Evolutionary conservation across 2,888 invertebrate genomes (phyloP).

Genomic region (Stenchaetothrips biformis): DNA sequence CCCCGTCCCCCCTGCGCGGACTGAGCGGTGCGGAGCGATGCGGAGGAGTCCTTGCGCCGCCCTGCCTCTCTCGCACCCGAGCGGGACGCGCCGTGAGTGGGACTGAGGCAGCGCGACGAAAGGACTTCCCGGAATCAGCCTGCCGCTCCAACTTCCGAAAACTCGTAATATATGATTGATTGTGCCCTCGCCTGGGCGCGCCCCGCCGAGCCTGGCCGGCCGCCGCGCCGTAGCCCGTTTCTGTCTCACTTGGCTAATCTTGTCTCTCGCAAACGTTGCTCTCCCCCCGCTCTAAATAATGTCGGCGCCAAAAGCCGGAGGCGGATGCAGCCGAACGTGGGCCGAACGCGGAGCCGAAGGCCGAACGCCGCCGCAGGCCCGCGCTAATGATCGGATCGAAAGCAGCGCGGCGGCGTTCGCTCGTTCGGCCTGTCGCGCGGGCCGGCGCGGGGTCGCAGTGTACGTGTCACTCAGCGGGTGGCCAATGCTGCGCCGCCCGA

Average conservation of each 20-base stretch:
- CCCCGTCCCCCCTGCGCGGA: neutral
- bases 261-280: conserved; percentile 20
- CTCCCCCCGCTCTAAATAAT: conserved; percentile 8
- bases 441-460: neutral
- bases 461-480: neutral
- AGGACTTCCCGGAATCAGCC: neutral
- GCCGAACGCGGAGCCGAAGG: neutral
- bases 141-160: conserved; percentile 11
- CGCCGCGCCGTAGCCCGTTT: neutral
- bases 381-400: neutral
- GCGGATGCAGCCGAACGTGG: too few relatives aligned
- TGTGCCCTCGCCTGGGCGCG: neutral
- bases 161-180: conserved; percentile 24
- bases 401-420: too few relatives aligned
- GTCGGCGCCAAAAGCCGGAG: neutral
- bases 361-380: neutral
- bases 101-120: too few relatives aligned
- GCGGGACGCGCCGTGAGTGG: too few relatives aligned
- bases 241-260: conserved; percentile 21
- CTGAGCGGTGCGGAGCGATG: too few relatives aligned
- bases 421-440: neutral
- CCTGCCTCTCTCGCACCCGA: too few relatives aligned
- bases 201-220: neutral
- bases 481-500: neutral
- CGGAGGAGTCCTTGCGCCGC: too few relatives aligned